Evolutionary conservation across 2,888 invertebrate genomes (phyloP).

Genomic region (Trichopria drosophilae): DNA sequence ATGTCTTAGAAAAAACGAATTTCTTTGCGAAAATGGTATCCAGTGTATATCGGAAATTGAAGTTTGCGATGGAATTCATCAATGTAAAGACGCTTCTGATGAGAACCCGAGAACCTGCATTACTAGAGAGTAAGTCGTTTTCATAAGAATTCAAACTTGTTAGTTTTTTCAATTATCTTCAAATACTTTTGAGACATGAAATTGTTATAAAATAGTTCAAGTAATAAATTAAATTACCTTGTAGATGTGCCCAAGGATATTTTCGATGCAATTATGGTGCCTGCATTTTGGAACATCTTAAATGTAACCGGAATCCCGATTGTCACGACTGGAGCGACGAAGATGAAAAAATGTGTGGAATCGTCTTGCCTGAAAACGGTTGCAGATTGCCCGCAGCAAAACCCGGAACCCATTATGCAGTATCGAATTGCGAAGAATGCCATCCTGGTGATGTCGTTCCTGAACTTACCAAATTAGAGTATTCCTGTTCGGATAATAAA

Average conservation of each 20-base stretch:
- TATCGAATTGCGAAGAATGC: constrained; percentile 38
- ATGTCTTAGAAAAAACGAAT: constrained; percentile 37
- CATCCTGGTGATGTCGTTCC: constrained; percentile 43
- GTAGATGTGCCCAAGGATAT: constrained; percentile 39
- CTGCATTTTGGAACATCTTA: constrained; percentile 37
- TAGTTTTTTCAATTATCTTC: not conserved
- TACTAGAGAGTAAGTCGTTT: constrained; percentile 27
- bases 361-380: constrained; percentile 38
- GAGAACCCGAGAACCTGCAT: constrained; percentile 39
- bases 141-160: constrained; percentile 18
- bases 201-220: not conserved
- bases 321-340: constrained; percentile 50
- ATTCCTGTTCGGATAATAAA: constrained; percentile 33
- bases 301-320: constrained; percentile 41
- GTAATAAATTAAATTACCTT: not conserved
- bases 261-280: constrained; percentile 45
- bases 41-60: constrained; percentile 39
- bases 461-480: constrained; percentile 43
- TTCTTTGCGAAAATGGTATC: constrained; percentile 37
- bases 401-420: constrained; percentile 39
- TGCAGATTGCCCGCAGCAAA: constrained; percentile 43
- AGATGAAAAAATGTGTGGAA: constrained; percentile 39
- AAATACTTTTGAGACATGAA: too few species aligned
- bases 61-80: constrained; percentile 43
- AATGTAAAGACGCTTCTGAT: constrained; percentile 45